Conservation (phyloP, 2,797 vertebrate genomes). For the Bovichtus diacanthus region DNA sequence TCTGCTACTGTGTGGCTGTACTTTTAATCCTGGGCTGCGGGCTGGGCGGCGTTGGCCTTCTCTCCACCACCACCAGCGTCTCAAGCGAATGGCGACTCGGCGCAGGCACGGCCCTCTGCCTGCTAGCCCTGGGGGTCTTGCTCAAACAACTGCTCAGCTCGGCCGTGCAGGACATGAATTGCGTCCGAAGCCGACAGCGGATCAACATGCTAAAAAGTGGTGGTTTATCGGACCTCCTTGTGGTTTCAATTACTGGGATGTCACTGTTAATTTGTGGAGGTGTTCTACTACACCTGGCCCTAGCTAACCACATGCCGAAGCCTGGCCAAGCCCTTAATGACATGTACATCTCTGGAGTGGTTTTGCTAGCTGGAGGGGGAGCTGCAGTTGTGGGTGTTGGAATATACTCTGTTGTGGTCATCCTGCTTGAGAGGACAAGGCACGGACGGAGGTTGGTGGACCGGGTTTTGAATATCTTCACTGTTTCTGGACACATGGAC, state of each 20-base stretch:
- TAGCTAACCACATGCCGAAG: constrained; percentile 87
- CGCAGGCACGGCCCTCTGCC: constrained; percentile 90
- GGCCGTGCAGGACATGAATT: constrained; percentile 99
- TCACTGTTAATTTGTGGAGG: constrained; percentile 91
- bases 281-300: constrained; percentile 89
- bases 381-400: constrained; percentile 85
- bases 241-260: constrained; percentile 90
- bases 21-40: constrained; percentile 92
- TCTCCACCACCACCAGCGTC: constrained; percentile 95
- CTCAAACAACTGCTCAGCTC: constrained; percentile 98
- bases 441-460: constrained; percentile 77
- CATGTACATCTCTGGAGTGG: constrained; percentile 94
- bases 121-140: constrained; percentile 92
- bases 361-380: constrained; percentile 87
- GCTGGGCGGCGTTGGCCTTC: constrained; percentile 91
- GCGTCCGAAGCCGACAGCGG: constrained; percentile 90
- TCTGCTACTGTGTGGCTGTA: constrained; percentile 93
- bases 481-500: constrained; percentile 90
- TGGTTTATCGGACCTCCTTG: constrained; percentile 90
- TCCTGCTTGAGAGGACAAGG: constrained; percentile 80
- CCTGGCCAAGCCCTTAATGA: constrained; percentile 88
- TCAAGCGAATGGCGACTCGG: constrained; percentile 96
- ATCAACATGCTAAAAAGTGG: constrained; percentile 95
- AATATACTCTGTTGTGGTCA: constrained; percentile 75
- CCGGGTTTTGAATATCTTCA: constrained; percentile 88